A percentile compares a stretch with the other conserved stretches of the same genome.
phyloP scores from a whole-genome alignment of 2,888 invertebrate species.

The Lithophane leautieri region DNA sequence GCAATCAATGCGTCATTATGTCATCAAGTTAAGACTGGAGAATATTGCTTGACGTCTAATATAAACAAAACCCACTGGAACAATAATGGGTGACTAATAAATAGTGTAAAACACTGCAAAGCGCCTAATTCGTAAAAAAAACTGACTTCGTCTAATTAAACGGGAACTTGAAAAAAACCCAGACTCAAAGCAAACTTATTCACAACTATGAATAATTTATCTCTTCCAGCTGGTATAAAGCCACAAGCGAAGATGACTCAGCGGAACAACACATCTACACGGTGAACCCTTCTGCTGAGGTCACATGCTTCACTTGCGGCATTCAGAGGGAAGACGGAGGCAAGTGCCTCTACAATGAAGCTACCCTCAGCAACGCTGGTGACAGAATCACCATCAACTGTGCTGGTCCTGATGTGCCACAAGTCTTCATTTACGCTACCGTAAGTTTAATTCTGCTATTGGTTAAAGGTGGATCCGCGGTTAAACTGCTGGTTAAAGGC shows the following conservation, averaged over 20 bases:
- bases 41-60: neutral
- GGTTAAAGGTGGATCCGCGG: too few species aligned
- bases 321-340: conserved; percentile 87
- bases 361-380: conserved; percentile 92
- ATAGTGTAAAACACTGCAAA: neutral
- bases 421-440: conserved; percentile 91
- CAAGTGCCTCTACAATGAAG: conserved; percentile 92
- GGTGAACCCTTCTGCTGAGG: conserved; percentile 89
- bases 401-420: conserved; percentile 96
- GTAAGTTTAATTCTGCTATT: conserved; percentile 77
- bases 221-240: conserved; percentile 94
- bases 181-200: neutral
- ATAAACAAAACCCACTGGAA: neutral
- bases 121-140: too few species aligned
- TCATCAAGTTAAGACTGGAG: neutral
- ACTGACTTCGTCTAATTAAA: neutral
- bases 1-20: too few species aligned
- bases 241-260: conserved; percentile 94
- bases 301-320: conserved; percentile 94
- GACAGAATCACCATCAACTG: conserved; percentile 94
- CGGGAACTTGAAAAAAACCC: neutral
- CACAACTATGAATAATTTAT: neutral
- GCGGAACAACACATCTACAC: conserved; percentile 95
- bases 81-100: neutral
- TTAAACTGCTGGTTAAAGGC: neutral